A percentile compares a stretch with the other conserved stretches of the same genome.
phyloP scores from a whole-genome alignment of 53 echinoderm and acorn worm genomes.

The Astropecten irregularis region DNA sequence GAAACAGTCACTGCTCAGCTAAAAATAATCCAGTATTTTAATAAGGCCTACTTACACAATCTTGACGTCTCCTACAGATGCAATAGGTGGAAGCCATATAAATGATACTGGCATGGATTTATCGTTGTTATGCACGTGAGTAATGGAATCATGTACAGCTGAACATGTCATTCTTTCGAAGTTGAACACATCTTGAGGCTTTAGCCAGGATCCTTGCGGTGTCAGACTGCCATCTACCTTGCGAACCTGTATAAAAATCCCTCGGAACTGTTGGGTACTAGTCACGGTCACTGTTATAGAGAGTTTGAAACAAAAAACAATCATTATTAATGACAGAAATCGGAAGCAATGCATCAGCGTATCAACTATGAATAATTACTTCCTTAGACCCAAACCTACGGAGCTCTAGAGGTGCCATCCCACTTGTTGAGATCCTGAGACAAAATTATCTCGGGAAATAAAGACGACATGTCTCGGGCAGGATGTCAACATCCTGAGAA shows the following conservation, averaged over 20 bases:
- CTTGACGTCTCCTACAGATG: background rate
- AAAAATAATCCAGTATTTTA: too few species aligned
- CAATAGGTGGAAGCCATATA: constrained; percentile 4
- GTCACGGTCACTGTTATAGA: constrained; percentile 4
- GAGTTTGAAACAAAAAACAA: background rate
- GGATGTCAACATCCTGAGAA: too few species aligned
- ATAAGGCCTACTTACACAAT: constrained; percentile 56
- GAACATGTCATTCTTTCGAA: background rate
- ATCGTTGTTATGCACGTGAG: background rate
- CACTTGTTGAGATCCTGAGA: too few species aligned
- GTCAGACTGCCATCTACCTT: background rate
- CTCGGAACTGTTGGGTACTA: background rate
- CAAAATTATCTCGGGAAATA: too few species aligned
- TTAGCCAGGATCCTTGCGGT: constrained; percentile 6
- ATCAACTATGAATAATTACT: too few species aligned
- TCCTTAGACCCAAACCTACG: too few species aligned
- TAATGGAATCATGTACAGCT: background rate
- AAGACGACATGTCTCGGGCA: too few species aligned
- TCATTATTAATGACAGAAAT: background rate
- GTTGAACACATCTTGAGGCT: background rate
- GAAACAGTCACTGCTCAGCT: too few species aligned
- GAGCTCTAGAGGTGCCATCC: too few species aligned
- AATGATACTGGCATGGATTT: constrained; percentile 23
- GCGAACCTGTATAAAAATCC: constrained; percentile 39
- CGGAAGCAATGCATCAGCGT: too few species aligned